Evolutionary conservation across 2,113 vertebrate genomes (phyloP).

Genomic region (Prionailurus bengalensis): DNA sequence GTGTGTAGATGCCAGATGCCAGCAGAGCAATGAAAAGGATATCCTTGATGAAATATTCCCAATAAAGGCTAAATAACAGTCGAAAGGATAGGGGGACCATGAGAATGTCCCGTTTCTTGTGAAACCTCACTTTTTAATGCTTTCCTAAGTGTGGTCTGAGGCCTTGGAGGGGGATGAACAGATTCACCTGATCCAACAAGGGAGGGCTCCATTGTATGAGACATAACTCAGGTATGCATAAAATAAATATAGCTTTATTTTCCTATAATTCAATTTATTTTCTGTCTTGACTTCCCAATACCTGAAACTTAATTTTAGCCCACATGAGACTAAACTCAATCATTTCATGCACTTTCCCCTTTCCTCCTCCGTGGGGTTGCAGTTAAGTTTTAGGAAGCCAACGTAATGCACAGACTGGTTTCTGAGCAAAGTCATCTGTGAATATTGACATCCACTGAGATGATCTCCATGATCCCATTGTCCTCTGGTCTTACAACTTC

Average conservation of each 20-base stretch:
- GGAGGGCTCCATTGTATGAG: not conserved
- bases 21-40: not conserved
- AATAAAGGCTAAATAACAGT: not conserved
- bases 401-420: not conserved
- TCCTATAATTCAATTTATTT: not conserved
- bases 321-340: not conserved
- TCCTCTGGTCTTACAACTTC: not conserved
- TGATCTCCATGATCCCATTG: not conserved
- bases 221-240: not conserved
- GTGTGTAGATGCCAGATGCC: not conserved
- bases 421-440: not conserved
- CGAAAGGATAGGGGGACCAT: not conserved
- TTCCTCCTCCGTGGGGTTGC: not conserved
- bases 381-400: not conserved
- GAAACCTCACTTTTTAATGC: not conserved
- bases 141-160: not conserved
- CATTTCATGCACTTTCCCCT: not conserved
- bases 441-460: not conserved
- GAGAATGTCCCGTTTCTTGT: not conserved
- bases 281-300: not conserved
- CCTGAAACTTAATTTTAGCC: not conserved
- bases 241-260: not conserved
- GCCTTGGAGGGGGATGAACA: not conserved
- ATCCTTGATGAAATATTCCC: not conserved
- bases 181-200: not conserved